Base-by-base conservation (phyloP, 2,888 invertebrate genomes). In the Protodeltote pygarga region DNA sequence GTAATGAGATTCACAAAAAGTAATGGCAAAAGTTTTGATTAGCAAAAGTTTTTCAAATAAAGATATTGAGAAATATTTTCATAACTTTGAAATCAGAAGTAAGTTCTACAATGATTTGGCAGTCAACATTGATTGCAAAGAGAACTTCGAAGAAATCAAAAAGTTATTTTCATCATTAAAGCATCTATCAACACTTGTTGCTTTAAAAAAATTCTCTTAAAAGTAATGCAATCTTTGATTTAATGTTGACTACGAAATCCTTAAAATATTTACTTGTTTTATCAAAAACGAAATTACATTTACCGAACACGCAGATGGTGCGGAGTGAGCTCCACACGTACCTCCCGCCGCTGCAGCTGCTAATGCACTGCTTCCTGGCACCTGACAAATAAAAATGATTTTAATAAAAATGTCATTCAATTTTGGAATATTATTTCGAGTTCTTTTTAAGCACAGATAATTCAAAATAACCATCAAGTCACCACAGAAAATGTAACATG, bases 251-350 rank as follows among this genome's bases (percentile, higher is more conserved):
- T 33, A 29, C 34, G 53, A 44, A 52, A 27, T 27, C 5, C 1
- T 21, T 31, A 17, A 42, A 25, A 27, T 40, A 53, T 45, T 39
- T 60, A 60, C 61, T 62, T 55, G 55, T 25, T 35, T 24, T 13
- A 17, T 29, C 11, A 31, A 49, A 59, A 51, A 23, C 38, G 33
- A 54, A 58, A 21, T 41, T 47, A 73, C 81, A 86, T 69, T 90
- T 90, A 92, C 91, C 89, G 91, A 91, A 73, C 92, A 91, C 14
- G 89, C 90, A 2, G 92, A 87, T 0, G 90, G 89, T 1, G 91
- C 92, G 1, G 92, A 92, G 65, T 92, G 92, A 0, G 86, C 90
- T 1, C 91, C 90, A 44, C 89, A 89, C 0, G 81, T 88, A 0
- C 91, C 89, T 0, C 87, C 88, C 1, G 92, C 92, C 2, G 87